These are phyloP conservation scores for Gymnarchus niloticus DNA, from an alignment of 2,113 vertebrate genomes.

Conservation along the genomic window DNA sequence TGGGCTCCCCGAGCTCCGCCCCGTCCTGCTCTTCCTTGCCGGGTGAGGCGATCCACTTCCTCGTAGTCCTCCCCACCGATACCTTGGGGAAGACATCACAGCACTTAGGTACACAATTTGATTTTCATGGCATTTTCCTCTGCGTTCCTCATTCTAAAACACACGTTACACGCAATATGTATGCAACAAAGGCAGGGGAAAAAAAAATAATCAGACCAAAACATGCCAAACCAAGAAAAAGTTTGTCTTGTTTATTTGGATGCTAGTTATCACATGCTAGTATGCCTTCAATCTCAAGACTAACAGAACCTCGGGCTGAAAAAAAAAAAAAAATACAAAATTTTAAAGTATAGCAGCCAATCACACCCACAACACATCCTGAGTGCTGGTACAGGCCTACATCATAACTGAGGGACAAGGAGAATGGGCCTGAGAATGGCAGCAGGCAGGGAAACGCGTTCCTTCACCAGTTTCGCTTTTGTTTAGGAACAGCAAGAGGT, in stretches of 20 bases:
- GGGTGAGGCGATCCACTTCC: constrained; percentile 75
- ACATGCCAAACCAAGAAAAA: too few species aligned
- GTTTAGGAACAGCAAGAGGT: not conserved
- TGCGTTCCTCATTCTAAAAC: not conserved
- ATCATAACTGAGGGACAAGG: not conserved
- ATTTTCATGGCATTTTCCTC: not conserved
- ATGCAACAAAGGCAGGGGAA: too few species aligned
- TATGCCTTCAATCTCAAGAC: too few species aligned
- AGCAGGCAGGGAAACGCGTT: too few species aligned
- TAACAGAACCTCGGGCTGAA: not conserved
- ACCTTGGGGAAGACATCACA: constrained; percentile 53
- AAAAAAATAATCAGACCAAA: too few species aligned
- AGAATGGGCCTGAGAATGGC: too few species aligned
- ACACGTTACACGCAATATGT: too few species aligned
- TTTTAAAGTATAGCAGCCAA: not conserved
- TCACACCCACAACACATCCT: not conserved
- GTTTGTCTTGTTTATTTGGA: too few species aligned
- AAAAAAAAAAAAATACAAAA: too few species aligned
- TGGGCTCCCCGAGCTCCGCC: constrained; percentile 64
- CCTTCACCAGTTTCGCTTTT: not conserved
- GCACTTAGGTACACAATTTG: not conserved
- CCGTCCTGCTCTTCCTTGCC: constrained; percentile 62
- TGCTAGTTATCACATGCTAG: too few species aligned
- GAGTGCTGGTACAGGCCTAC: not conserved
- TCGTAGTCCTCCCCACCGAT: constrained; percentile 82